A percentile compares a stretch with the other conserved stretches of the same genome.
Conservation (phyloP, 64 coral and sea anemone species). For the Montipora cactus region DNA sequence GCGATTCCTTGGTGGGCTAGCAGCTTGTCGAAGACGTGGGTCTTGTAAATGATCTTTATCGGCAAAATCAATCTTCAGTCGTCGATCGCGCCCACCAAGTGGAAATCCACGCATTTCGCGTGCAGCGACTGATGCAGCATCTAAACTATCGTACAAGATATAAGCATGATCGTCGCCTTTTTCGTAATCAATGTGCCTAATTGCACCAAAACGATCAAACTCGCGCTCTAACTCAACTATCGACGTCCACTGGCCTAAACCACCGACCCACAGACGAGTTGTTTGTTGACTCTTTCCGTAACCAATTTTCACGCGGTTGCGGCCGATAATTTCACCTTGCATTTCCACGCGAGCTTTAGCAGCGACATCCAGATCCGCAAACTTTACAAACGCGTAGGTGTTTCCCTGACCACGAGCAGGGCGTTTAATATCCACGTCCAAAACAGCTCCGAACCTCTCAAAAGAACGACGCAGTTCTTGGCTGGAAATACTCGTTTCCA, state of each 20-base stretch:
- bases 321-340: conserved; percentile 94
- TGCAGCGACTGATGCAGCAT: conserved; percentile 99
- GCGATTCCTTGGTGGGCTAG: conserved; percentile 78
- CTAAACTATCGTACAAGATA: conserved; percentile 99
- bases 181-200: conserved; percentile 97
- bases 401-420: conserved; percentile 97
- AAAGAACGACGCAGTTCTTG: conserved; percentile 91
- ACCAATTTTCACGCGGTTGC: conserved; percentile 98
- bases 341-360: conserved; percentile 96
- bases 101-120: conserved; percentile 99
- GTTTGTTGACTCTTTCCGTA: conserved; percentile 99
- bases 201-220: conserved; percentile 99
- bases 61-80: conserved; percentile 99
- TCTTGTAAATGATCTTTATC: conserved; percentile 99
- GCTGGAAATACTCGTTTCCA: conserved; percentile 93
- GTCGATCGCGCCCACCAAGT: conserved; percentile 87
- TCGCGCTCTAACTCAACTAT: conserved; percentile 93
- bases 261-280: conserved; percentile 97
- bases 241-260: conserved; percentile 95
- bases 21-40: conserved; percentile 68
- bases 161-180: conserved; percentile 99
- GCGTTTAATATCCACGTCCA: conserved; percentile 99
- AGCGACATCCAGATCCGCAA: conserved; percentile 98
- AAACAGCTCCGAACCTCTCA: conserved; percentile 96
- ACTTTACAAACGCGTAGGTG: conserved; percentile 99